These are phyloP conservation scores for Octonoba sinensis DNA, from an alignment of 2,888 invertebrate species.

Conservation along the genomic window DNA sequence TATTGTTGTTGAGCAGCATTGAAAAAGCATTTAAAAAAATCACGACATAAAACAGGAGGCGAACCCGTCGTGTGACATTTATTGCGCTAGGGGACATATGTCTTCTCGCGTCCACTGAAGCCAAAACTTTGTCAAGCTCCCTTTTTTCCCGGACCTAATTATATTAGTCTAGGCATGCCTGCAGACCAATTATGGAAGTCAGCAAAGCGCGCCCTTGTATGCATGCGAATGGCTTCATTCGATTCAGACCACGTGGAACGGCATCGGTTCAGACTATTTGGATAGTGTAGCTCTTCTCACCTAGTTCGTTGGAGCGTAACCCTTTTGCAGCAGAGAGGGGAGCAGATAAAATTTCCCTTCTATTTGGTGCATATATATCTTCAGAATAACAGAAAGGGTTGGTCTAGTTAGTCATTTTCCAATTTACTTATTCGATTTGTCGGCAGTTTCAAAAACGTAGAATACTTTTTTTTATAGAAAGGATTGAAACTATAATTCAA, in stretches of 20 bases:
- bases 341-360: constrained; percentile 16
- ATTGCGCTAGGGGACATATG: constrained; percentile 52
- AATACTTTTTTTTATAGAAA: too few relatives aligned
- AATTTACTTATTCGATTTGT: too few relatives aligned
- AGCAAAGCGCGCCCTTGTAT: constrained; percentile 33
- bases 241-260: constrained; percentile 42
- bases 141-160: constrained; percentile 48
- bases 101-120: constrained; percentile 39
- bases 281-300: constrained; percentile 25
- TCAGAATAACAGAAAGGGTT: too few relatives aligned
- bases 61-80: constrained; percentile 49
- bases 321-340: constrained; percentile 33
- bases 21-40: constrained; percentile 34
- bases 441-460: too few relatives aligned
- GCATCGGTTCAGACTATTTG: constrained; percentile 14
- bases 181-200: constrained; percentile 51
- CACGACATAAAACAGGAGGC: constrained; percentile 26
- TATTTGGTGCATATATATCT: too few relatives aligned
- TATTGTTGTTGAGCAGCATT: constrained; percentile 21
- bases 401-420: too few relatives aligned
- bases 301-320: constrained; percentile 44
- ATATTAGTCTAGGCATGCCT: constrained; percentile 34
- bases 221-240: constrained; percentile 56
- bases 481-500: too few relatives aligned
- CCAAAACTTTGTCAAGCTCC: constrained; percentile 7